Conservation (phyloP, 2,888 invertebrate genomes). For the Plagodis pulveraria region DNA sequence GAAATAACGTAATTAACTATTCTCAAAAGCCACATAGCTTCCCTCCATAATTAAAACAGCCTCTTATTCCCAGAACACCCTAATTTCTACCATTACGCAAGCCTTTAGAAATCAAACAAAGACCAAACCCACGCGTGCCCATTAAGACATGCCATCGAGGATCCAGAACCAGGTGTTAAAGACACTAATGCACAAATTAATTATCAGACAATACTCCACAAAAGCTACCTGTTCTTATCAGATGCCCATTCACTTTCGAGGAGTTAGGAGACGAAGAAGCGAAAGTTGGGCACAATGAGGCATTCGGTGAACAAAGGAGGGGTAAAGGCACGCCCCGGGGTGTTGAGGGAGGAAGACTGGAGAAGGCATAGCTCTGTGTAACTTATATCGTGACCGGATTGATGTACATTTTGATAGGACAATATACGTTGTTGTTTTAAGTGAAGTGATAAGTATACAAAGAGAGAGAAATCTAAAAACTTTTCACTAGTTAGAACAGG, state of each 20-base stretch:
- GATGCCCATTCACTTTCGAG: slow-evolving; percentile 57
- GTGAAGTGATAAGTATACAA: no score
- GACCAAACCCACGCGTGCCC: slow-evolving; percentile 39
- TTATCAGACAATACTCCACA: slow-evolving; percentile 67
- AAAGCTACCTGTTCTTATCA: slow-evolving; percentile 57
- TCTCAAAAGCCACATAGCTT: slow-evolving; percentile 5
- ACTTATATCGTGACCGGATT: not conserved
- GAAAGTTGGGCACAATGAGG: slow-evolving; percentile 52
- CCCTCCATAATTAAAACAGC: slow-evolving; percentile 20
- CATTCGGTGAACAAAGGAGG: slow-evolving; percentile 24
- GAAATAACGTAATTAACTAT: slow-evolving; percentile 1
- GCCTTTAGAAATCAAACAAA: slow-evolving; percentile 42
- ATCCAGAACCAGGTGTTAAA: slow-evolving; percentile 50
- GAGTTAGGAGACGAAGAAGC: slow-evolving; percentile 36
- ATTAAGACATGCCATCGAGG: slow-evolving; percentile 44
- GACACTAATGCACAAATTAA: slow-evolving; percentile 76
- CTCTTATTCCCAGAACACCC: slow-evolving; percentile 13
- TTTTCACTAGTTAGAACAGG: no score
- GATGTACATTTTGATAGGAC: no score
- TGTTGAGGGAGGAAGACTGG: slow-evolving; percentile 6
- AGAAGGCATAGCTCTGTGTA: not conserved
- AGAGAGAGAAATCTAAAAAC: no score
- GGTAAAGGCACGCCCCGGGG: slow-evolving; percentile 20
- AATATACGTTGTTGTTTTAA: no score
- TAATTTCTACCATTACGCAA: slow-evolving; percentile 22